phyloP scores from a whole-genome alignment of 1,140 invertebrate genomes.

The Drosophila tsacasi region DNA sequence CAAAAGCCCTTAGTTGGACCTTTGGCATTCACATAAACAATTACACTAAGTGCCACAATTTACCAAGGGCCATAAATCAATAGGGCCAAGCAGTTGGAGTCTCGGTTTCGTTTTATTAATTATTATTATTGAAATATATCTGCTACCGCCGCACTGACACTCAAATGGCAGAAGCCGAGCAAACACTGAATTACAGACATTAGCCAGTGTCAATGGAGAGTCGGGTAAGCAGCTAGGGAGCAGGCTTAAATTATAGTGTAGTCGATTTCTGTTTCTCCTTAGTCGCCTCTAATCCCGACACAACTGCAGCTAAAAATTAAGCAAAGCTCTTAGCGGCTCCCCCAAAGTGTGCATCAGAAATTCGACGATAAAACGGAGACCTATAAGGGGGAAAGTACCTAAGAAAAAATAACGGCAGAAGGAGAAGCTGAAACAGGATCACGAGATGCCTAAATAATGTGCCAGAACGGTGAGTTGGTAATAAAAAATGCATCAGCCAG shows the following conservation, averaged over 20 bases:
- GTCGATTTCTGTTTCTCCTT: not conserved
- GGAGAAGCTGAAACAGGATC: not conserved
- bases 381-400: not conserved
- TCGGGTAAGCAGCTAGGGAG: slow-evolving; percentile 33
- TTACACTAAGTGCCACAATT: slow-evolving; percentile 76
- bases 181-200: slow-evolving; percentile 55
- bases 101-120: slow-evolving; percentile 67
- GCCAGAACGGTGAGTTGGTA: slow-evolving; percentile 24
- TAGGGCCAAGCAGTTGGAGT: slow-evolving; percentile 24
- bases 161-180: slow-evolving; percentile 9
- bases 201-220: slow-evolving; percentile 16
- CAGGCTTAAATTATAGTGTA: slow-evolving; percentile 38
- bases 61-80: slow-evolving; percentile 51
- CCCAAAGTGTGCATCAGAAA: slow-evolving; percentile 36
- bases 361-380: slow-evolving; percentile 11
- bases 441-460: slow-evolving; percentile 41
- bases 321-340: slow-evolving; percentile 40
- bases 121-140: slow-evolving; percentile 67
- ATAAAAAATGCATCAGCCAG: slow-evolving; percentile 61
- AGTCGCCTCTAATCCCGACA: slow-evolving; percentile 13
- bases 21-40: slow-evolving; percentile 61
- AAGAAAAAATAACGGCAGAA: not conserved
- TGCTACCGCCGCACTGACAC: slow-evolving; percentile 23
- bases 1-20: slow-evolving; percentile 9
- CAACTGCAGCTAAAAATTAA: slow-evolving; percentile 48